Conservation (phyloP, 2,113 vertebrate species). For the Grallaria varia region DNA sequence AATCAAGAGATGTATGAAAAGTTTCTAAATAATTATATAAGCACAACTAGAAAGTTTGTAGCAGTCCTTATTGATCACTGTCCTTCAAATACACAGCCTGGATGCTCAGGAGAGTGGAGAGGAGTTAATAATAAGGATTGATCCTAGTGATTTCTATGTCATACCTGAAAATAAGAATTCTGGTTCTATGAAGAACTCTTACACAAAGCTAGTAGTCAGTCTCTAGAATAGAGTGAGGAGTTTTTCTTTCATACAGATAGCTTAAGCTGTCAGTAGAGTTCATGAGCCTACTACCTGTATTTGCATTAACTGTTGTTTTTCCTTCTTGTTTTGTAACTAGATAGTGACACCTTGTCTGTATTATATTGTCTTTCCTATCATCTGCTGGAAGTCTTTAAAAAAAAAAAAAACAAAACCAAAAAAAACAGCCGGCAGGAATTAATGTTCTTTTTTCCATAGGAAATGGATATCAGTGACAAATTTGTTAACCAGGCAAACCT, state of each 20-base stretch:
- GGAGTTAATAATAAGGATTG: neutral
- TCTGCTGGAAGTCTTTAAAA: neutral
- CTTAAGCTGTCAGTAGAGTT: neutral
- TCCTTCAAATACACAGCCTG: neutral
- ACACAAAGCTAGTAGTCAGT: neutral
- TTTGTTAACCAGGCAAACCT: slow-evolving; percentile 7
- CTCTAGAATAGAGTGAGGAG: neutral
- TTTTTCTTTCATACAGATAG: neutral
- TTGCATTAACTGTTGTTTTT: neutral
- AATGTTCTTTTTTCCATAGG: neutral
- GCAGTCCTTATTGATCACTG: neutral
- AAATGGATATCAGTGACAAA: slow-evolving; percentile 18
- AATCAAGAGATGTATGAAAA: neutral
- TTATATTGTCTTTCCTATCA: neutral
- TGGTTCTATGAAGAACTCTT: neutral
- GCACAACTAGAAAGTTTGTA: neutral
- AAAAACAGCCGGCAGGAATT: neutral
- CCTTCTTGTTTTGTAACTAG: neutral
- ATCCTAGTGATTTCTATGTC: neutral
- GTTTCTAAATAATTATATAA: neutral
- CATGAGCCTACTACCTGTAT: neutral
- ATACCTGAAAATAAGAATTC: neutral
- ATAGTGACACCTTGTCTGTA: neutral
- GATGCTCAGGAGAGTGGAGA: neutral
- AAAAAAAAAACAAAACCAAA: neutral